These are phyloP conservation scores for Chondrosia reniformis DNA, from an alignment of 37 sponge, comb jelly and placozoan genomes.

Conservation along the genomic window DNA sequence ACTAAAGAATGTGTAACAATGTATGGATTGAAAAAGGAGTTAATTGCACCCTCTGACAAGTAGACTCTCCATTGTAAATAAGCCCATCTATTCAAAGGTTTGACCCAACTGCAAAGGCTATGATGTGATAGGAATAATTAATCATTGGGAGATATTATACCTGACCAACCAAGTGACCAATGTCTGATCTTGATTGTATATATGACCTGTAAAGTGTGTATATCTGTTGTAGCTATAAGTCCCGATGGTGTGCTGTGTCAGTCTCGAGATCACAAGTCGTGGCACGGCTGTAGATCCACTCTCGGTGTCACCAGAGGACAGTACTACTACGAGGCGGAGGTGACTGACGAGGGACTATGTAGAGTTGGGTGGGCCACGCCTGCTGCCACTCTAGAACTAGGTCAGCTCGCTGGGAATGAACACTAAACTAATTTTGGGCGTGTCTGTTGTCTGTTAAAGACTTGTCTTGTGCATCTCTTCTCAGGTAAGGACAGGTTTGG, in stretches of 20 bases:
- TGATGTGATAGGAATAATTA: no score
- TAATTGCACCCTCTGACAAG: no score
- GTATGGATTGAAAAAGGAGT: no score
- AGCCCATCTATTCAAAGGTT: no score
- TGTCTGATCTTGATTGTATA: background rate
- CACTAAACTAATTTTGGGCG: background rate
- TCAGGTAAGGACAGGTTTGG: constrained; percentile 80
- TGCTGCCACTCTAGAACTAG: constrained; percentile 73
- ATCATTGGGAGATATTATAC: no score
- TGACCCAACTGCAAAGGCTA: no score
- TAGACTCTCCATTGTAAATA: no score
- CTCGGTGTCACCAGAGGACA: constrained; percentile 64
- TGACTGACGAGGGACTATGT: constrained; percentile 96
- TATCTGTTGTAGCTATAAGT: constrained; percentile 63
- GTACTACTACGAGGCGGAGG: constrained; percentile 86
- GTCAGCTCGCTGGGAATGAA: constrained; percentile 22
- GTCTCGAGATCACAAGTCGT: constrained; percentile 73
- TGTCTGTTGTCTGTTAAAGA: background rate
- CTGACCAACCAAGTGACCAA: no score
- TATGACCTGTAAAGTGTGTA: background rate
- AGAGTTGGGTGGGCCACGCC: constrained; percentile 88
- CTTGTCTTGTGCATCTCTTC: background rate
- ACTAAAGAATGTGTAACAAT: no score
- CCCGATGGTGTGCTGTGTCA: constrained; percentile 87
- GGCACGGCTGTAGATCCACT: constrained; percentile 81